phyloP scores from a whole-genome alignment of 2,113 vertebrate genomes.

The Petromus typicus region DNA sequence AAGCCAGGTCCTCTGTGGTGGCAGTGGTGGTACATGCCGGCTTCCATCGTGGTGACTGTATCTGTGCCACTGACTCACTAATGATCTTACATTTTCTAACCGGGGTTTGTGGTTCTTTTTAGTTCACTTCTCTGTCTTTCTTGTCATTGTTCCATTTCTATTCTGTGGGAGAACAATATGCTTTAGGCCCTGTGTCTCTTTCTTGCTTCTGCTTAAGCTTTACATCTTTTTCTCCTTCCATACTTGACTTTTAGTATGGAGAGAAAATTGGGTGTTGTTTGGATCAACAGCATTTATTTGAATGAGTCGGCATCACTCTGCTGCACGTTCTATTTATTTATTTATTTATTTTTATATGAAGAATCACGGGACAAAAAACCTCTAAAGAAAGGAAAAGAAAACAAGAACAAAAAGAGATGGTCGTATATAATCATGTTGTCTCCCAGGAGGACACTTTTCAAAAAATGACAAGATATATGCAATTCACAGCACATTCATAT shows the following conservation, averaged over 20 bases:
- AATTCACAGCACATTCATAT: slow-evolving; percentile 68
- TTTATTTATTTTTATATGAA: slow-evolving; percentile 8
- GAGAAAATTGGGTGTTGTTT: slow-evolving; percentile 27
- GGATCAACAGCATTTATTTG: neutral
- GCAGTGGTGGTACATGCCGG: neutral
- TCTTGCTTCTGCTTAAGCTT: slow-evolving; percentile 55
- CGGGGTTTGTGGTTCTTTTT: slow-evolving; percentile 17
- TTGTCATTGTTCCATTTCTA: slow-evolving; percentile 64
- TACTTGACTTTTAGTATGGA: neutral
- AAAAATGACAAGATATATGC: neutral
- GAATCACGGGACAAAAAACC: neutral
- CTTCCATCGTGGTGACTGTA: neutral
- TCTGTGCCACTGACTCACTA: neutral
- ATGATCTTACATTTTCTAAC: slow-evolving; percentile 40
- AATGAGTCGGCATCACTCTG: neutral
- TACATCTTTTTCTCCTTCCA: neutral
- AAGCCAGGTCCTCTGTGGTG: neutral
- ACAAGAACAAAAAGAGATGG: neutral
- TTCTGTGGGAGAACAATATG: slow-evolving; percentile 53
- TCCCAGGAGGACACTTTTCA: slow-evolving; percentile 42
- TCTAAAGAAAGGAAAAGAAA: neutral
- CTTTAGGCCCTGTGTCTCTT: slow-evolving; percentile 24
- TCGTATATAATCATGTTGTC: slow-evolving; percentile 29
- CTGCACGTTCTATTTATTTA: neutral
- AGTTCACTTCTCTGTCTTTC: neutral